Evolutionary conservation across 2,113 vertebrate genomes (phyloP).

Genomic region (Crotalus tigris): DNA sequence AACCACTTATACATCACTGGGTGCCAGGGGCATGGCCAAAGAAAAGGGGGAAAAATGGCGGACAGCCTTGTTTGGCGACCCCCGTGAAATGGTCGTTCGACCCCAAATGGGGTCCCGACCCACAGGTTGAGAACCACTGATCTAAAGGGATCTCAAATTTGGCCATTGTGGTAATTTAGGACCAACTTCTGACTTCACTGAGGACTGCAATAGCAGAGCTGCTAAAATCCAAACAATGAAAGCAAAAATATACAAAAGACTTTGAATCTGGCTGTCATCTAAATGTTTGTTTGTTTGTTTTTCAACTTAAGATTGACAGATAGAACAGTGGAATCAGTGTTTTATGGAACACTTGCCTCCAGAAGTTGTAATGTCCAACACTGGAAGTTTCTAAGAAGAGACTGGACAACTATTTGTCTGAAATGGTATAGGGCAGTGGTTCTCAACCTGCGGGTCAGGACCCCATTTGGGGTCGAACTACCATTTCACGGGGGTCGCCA

Average conservation of each 20-base stretch:
- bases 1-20: no score
- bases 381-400: background rate
- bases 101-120: no score
- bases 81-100: no score
- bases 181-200: background rate
- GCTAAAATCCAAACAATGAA: background rate
- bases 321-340: background rate
- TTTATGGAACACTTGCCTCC: background rate
- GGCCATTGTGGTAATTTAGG: no score
- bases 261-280: background rate
- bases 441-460: no score
- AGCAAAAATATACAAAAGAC: background rate
- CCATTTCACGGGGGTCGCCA: no score
- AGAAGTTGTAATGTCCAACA: background rate
- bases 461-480: no score
- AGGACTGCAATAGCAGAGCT: background rate
- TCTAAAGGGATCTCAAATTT: no score
- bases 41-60: no score
- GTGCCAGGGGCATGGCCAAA: no score
- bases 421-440: background rate
- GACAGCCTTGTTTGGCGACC: no score
- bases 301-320: background rate
- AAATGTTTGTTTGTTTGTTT: background rate
- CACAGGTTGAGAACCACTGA: no score
- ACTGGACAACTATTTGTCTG: background rate